Conservation (phyloP, 2,888 invertebrate genomes). For the Nebria brevicollis region DNA sequence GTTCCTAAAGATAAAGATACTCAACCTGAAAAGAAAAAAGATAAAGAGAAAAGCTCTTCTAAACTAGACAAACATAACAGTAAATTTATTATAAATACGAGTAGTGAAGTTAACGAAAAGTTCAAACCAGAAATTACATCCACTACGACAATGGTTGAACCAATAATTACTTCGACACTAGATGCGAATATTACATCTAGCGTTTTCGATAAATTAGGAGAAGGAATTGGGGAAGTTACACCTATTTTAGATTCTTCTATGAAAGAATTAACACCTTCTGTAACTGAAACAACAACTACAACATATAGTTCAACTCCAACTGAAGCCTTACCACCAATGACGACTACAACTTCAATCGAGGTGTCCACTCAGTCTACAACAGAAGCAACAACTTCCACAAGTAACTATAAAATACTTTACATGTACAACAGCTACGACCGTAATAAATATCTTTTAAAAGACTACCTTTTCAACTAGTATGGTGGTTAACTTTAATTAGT, state of each 20-base stretch:
- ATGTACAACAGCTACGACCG: neutral
- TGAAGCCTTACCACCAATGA: constrained; percentile 59
- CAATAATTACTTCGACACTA: constrained; percentile 28
- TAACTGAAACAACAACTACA: constrained; percentile 50
- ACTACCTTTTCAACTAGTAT: too few species aligned
- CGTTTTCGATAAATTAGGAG: constrained; percentile 29
- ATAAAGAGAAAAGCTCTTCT: constrained; percentile 59
- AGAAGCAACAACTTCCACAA: constrained; percentile 46
- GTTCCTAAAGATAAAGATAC: constrained; percentile 49
- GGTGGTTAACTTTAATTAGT: too few species aligned
- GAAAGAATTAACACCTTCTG: constrained; percentile 56
- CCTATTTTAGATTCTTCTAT: constrained; percentile 63
- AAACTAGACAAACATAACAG: constrained; percentile 58
- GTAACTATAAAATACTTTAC: constrained; percentile 23
- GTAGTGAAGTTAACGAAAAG: constrained; percentile 44
- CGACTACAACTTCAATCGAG: constrained; percentile 52
- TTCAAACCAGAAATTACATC: constrained; percentile 15
- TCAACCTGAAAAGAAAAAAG: constrained; percentile 54
- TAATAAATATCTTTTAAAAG: too few species aligned
- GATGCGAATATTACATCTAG: constrained; percentile 23
- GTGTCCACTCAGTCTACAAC: constrained; percentile 52
- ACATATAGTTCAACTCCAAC: constrained; percentile 58
- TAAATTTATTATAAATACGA: constrained; percentile 44
- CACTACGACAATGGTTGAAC: constrained; percentile 36
- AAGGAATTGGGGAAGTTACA: constrained; percentile 53